These are phyloP conservation scores for Sipha flava DNA, from an alignment of 1,140 invertebrate genomes.

Conservation along the genomic window DNA sequence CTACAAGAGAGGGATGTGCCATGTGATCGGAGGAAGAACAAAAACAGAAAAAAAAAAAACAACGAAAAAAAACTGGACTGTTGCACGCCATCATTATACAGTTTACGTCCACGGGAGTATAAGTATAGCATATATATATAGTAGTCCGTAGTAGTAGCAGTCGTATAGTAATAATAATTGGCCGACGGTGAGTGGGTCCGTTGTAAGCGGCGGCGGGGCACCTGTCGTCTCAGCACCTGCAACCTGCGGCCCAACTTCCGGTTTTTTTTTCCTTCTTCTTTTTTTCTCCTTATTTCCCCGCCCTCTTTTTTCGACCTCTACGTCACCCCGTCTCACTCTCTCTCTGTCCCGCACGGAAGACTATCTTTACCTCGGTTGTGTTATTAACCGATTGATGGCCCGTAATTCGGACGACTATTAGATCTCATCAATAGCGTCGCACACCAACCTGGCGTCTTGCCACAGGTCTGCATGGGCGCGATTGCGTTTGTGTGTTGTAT, in stretches of 20 bases:
- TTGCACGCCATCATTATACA: neutral
- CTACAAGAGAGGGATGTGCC: neutral
- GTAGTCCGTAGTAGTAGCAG: neutral
- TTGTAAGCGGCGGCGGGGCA: neutral
- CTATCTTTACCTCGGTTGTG: too few relatives aligned
- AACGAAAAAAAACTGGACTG: neutral
- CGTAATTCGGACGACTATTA: neutral
- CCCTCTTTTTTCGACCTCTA: too few relatives aligned
- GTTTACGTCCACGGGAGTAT: neutral
- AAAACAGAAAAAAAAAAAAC: neutral
- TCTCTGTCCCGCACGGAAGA: too few relatives aligned
- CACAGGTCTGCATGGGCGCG: neutral
- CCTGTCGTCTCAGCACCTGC: slow-evolving; percentile 26
- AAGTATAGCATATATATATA: neutral
- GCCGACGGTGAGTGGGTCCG: neutral
- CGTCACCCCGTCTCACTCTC: neutral
- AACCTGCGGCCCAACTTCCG: slow-evolving; percentile 26
- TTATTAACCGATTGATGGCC: neutral
- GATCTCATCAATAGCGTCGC: neutral
- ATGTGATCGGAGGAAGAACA: neutral
- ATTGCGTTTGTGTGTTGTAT: neutral
- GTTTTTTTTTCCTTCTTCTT: neutral
- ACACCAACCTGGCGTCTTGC: slow-evolving; percentile 5
- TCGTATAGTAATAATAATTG: neutral
- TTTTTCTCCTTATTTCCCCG: neutral